Evolutionary conservation across 2,888 invertebrate species (phyloP).

Genomic region (Syrphus vitripennis): DNA sequence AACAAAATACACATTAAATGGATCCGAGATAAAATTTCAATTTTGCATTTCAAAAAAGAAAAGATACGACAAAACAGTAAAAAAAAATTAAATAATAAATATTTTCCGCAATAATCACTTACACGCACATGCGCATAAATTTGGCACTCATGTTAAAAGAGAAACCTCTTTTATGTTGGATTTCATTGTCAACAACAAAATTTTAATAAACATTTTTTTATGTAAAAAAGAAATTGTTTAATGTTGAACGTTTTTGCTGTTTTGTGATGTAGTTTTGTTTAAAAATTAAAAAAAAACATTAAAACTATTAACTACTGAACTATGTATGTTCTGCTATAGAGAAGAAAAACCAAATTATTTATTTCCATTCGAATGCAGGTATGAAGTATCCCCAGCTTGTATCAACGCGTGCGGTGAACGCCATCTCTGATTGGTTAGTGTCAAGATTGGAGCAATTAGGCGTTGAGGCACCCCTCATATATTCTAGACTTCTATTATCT

Average conservation of each 20-base stretch:
- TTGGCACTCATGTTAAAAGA: conserved; percentile 24
- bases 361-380: conserved; percentile 73
- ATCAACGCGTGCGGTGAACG: conserved; percentile 83
- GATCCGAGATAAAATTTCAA: background rate
- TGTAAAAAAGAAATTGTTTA: conserved; percentile 3
- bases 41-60: background rate
- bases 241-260: conserved; percentile 53
- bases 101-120: background rate
- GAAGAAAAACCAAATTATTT: conserved; percentile 43
- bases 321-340: conserved; percentile 31
- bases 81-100: conserved; percentile 45
- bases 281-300: conserved; percentile 12
- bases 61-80: conserved; percentile 59
- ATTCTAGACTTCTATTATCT: conserved; percentile 79
- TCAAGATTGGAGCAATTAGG: conserved; percentile 89
- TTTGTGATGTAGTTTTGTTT: conserved; percentile 58
- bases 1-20: conserved; percentile 37
- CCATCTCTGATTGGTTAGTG: conserved; percentile 89
- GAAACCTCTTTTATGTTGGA: conserved; percentile 11
- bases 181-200: conserved; percentile 16
- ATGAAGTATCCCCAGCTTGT: conserved; percentile 85
- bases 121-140: conserved; percentile 9
- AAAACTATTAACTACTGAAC: conserved; percentile 9
- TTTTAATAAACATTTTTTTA: background rate
- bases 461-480: conserved; percentile 83